A percentile compares a stretch with the other conserved stretches of the same genome.
Evolutionary conservation across 2,888 invertebrate species (phyloP).

Genomic region (Tolmerus cingulatus): DNA sequence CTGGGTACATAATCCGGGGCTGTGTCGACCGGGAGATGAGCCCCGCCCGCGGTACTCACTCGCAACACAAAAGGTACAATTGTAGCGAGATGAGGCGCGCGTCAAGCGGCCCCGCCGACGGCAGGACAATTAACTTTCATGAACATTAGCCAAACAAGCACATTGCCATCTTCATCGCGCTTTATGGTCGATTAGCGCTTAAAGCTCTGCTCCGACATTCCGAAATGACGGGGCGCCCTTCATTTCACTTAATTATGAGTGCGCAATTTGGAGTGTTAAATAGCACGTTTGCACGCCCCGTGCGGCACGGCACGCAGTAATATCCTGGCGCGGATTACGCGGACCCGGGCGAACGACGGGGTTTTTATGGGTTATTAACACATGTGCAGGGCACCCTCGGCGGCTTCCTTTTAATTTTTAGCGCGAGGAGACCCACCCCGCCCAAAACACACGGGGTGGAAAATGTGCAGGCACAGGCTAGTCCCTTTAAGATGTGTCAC

Average conservation of each 20-base stretch:
- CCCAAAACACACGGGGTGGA: background rate
- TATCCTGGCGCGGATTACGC: background rate
- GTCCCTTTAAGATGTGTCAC: background rate
- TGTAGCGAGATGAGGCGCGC: conserved; percentile 33
- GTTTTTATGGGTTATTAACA: conserved; percentile 19
- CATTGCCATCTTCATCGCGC: conserved; percentile 37
- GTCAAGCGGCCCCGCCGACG: conserved; percentile 13
- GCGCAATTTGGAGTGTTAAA: conserved; percentile 17
- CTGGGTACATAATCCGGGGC: background rate
- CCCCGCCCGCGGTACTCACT: background rate
- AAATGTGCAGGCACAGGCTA: background rate
- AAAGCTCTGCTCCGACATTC: conserved; percentile 40
- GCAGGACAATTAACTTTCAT: conserved; percentile 45
- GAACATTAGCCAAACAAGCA: conserved; percentile 43
- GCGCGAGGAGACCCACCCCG: background rate
- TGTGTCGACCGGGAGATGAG: background rate
- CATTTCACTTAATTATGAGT: conserved; percentile 26
- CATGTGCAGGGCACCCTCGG: background rate
- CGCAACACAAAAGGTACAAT: background rate
- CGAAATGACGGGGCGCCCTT: conserved; percentile 25
- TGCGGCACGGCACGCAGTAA: background rate
- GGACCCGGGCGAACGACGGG: background rate
- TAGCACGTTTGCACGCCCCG: background rate
- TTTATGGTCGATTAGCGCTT: conserved; percentile 47
- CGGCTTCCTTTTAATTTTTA: background rate